Percentiles rank a stretch among this genome's conserved stretches.
These are phyloP conservation scores for Ochropleura leucogaster DNA, from an alignment of 2,888 invertebrate genomes.

Conservation along the genomic window DNA sequence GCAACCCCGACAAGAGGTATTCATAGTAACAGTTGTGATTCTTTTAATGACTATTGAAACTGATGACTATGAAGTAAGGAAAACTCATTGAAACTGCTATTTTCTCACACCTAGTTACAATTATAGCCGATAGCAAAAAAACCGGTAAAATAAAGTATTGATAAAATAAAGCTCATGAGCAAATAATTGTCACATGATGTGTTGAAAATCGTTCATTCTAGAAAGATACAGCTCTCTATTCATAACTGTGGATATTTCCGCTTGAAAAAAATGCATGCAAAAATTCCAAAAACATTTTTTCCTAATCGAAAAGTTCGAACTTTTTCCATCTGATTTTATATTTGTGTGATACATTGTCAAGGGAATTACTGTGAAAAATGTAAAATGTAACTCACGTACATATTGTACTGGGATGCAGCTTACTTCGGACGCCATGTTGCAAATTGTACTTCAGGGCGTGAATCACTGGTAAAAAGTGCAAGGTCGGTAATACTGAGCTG, in stretches of 20 bases:
- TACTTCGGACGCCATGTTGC: constrained; percentile 57
- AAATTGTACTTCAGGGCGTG: constrained; percentile 59
- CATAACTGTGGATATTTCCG: background rate
- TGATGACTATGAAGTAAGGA: too few species aligned
- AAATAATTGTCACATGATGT: background rate
- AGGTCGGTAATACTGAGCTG: constrained; percentile 32
- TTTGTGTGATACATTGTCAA: constrained; percentile 51
- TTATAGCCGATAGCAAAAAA: too few species aligned
- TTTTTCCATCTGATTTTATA: constrained; percentile 43
- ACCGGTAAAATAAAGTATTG: too few species aligned
- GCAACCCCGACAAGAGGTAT: too few species aligned
- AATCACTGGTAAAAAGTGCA: constrained; percentile 62
- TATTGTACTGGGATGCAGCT: constrained; percentile 56
- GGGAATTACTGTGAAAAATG: constrained; percentile 57
- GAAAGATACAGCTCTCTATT: background rate
- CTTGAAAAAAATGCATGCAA: constrained; percentile 5
- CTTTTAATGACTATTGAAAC: too few species aligned
- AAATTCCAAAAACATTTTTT: constrained; percentile 33
- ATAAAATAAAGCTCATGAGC: too few species aligned
- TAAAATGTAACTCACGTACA: constrained; percentile 55
- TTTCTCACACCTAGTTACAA: too few species aligned
- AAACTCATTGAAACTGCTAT: too few species aligned
- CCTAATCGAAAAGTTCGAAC: constrained; percentile 5
- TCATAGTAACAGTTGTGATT: too few species aligned
- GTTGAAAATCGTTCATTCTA: background rate